Percentiles rank a stretch among this genome's conserved stretches.
These are phyloP conservation scores for Spinus pinus DNA, from an alignment of 2,797 vertebrate species.

Conservation along the genomic window DNA sequence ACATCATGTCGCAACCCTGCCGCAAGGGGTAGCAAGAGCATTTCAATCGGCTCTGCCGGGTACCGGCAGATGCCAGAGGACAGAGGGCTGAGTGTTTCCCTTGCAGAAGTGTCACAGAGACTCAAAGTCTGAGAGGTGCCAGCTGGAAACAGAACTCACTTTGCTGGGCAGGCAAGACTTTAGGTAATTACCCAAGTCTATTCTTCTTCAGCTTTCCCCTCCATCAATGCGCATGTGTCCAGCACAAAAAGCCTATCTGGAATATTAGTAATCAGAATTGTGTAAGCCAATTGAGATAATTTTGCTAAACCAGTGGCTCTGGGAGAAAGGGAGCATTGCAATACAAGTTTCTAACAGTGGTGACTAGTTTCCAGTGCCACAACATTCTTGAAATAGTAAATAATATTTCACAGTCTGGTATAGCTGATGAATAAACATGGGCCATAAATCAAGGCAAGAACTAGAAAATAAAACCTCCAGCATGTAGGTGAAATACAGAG, in stretches of 20 bases:
- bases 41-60: not conserved
- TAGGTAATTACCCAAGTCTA: not conserved
- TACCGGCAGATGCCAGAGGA: too few species aligned
- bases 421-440: not conserved
- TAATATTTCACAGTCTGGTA: not conserved
- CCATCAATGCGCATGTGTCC: not conserved
- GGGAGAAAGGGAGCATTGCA: not conserved
- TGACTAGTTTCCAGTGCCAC: not conserved
- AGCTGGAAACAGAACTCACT: not conserved
- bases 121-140: not conserved
- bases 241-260: not conserved
- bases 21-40: slow-evolving; percentile 67
- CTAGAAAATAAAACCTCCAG: not conserved
- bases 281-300: not conserved
- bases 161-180: not conserved
- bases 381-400: not conserved
- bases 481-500: not conserved
- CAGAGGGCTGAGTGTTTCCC: not conserved
- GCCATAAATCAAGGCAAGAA: not conserved
- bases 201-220: not conserved
- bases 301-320: not conserved
- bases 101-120: not conserved
- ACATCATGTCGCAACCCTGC: not conserved
- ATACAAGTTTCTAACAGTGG: not conserved
- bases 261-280: not conserved